Evolutionary conservation across 2,113 vertebrate genomes (phyloP).

Genomic region (Ptilonorhynchus violaceus): DNA sequence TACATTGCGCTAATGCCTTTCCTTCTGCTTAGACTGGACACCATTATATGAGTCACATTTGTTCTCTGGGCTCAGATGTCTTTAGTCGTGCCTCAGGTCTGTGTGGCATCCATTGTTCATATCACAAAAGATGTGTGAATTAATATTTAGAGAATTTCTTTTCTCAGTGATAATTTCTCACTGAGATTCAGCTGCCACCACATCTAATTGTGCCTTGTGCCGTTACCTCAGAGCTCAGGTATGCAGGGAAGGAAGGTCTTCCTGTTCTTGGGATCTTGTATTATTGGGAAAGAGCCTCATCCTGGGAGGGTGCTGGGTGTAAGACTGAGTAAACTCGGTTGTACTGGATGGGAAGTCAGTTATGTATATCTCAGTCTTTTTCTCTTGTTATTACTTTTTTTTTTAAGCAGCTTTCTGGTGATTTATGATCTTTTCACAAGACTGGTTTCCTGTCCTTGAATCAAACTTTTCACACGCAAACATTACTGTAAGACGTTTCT

Average conservation of each 20-base stretch:
- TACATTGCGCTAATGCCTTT: not conserved
- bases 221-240: not conserved
- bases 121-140: not conserved
- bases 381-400: not conserved
- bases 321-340: not conserved
- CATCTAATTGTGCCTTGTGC: not conserved
- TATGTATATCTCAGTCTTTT: not conserved
- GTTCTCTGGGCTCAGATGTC: not conserved
- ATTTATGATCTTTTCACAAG: conserved; percentile 14
- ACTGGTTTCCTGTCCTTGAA: conserved; percentile 34
- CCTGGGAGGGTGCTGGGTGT: not conserved
- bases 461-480: not conserved
- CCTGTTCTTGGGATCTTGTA: not conserved
- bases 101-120: not conserved
- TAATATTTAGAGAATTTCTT: not conserved
- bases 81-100: not conserved
- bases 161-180: not conserved
- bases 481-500: not conserved
- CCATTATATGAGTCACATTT: not conserved
- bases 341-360: not conserved
- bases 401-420: not conserved
- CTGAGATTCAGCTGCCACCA: not conserved
- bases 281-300: not conserved
- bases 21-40: not conserved
- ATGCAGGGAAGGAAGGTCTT: not conserved